These are phyloP conservation scores for Lindbergichthys nudifrons DNA, from an alignment of 2,797 vertebrate genomes.

Conservation along the genomic window DNA sequence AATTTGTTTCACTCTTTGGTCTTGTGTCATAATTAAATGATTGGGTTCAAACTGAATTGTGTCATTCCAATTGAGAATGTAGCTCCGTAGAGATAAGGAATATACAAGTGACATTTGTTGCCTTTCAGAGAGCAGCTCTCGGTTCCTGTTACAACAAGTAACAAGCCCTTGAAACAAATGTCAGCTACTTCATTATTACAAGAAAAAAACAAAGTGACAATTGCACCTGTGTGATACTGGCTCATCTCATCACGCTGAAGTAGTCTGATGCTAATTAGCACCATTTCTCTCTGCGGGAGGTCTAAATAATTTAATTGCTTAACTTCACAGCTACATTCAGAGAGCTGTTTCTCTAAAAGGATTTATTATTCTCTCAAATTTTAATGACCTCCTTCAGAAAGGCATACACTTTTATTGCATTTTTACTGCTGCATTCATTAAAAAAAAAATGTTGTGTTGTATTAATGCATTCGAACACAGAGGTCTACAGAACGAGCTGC, in stretches of 20 bases:
- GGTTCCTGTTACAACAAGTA: slow-evolving; percentile 34
- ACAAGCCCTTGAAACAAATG: slow-evolving; percentile 64
- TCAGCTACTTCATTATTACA: slow-evolving; percentile 67
- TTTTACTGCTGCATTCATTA: slow-evolving; percentile 60
- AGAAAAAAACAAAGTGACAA: slow-evolving; percentile 68
- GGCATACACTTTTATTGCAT: slow-evolving; percentile 58
- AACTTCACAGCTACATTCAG: slow-evolving; percentile 45
- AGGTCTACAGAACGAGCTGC: slow-evolving; percentile 31
- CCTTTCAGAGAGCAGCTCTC: slow-evolving; percentile 33
- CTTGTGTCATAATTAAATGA: slow-evolving; percentile 38
- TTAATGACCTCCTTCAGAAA: slow-evolving; percentile 67
- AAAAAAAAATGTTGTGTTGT: slow-evolving; percentile 52
- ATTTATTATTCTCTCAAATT: slow-evolving; percentile 72
- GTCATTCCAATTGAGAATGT: slow-evolving; percentile 24
- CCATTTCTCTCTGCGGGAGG: slow-evolving; percentile 61
- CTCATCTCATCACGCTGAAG: slow-evolving; percentile 68
- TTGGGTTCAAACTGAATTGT: background rate
- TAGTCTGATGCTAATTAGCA: slow-evolving; percentile 78
- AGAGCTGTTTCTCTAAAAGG: slow-evolving; percentile 45
- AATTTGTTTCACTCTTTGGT: slow-evolving; percentile 54
- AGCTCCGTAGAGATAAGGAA: background rate
- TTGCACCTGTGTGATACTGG: slow-evolving; percentile 71
- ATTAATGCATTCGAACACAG: slow-evolving; percentile 62
- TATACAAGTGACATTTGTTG: slow-evolving; percentile 15
- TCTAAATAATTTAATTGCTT: slow-evolving; percentile 77